Base-by-base conservation (phyloP, 2,113 vertebrate genomes). In the Chinchilla lanigera region DNA sequence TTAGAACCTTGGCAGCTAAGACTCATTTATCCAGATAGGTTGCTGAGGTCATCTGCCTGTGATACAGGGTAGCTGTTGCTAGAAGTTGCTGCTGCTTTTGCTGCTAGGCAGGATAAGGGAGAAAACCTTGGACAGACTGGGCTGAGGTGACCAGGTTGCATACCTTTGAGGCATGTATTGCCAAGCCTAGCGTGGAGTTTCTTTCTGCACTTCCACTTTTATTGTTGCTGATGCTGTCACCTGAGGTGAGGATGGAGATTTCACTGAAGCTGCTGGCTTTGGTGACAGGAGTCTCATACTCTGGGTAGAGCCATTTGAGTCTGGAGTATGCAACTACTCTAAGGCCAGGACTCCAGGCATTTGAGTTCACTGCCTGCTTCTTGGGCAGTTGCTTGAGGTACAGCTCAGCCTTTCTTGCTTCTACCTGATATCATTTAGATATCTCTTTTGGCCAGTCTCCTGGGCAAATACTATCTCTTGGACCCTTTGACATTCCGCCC, bases 251-350 rank as follows among this genome's bases (percentile, higher is more conserved):
- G 98, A 99, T 99, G 98, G 99, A 99, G 98, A 99, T 99, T 92
- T 99, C 99, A 1, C 99, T 99, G 99, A 99, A 99, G 98, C 99
- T 99, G 99, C 99, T 99, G 98, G 99, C 99, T 98, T 99, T 99
- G 93, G 99, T 99, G 95, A 99, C 99, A 0, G 99, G 99, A 0
- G 99, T 63, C 99, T 97, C 96, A 99, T 99, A 78, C 86, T 99
- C 94, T 99, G 99, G 97, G 98, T 98, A 87, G 99, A 99, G 98
- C 99, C 99, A 5, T 99, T 99, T 0, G 99, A 99, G 91, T 99
- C 99, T 0, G 99, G 67, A 71, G 67, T 71, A 71, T 71, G 35
- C 3, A 99, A 99, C 99, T 99, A 98, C 99, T 99, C 99, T 99
- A 99, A 0, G 99, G 99, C 86, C 99, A 99, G 0, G 99, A 99